Evolutionary conservation across 2,797 vertebrate genomes (phyloP), one percentile per base, ranked within the genome.

Genomic region (Pogoniulus pusillus): DNA sequence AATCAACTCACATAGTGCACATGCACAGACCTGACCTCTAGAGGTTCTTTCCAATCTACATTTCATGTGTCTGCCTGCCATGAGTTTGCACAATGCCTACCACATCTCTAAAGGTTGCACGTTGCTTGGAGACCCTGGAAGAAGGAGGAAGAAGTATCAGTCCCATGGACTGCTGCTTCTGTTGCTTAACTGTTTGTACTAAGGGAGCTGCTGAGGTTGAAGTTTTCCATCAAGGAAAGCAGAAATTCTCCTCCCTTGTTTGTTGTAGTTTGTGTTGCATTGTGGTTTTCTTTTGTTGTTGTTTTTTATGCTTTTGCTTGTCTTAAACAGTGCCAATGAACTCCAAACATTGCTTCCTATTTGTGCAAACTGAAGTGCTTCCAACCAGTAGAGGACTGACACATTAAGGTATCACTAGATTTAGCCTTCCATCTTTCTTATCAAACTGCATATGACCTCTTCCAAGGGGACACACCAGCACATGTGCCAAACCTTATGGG

Each of bases 401-500:
- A 20, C 34, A 35, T 4, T 27, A 71, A 74, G 34, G 18, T 16
- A 14, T 10, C 49, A 34, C 30, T 19, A 58, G 1, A 54, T 92
- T 34, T 49, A 51, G 26, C 35, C 3, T 72, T 58, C 41, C 47
- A 18, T 19, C 27, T 18, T 34, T 68, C 13, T 39, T 59, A 12
- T 10, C 70, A 58, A 78, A 26, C 34, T 13, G 11, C 37, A 23
- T 13, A 8, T 2, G 9, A 13, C 9, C 13, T 63, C 37, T 58
- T 27, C 24, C 8, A 37, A 37, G 59, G 17, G 17, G 20, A 53
- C 20, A 27, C 24, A 27, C 11, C 65, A 85, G 4, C 23, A 34
- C 1, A 1, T 1, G 2, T 2, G 26, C 5, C 35, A 47, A 49
- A 43, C 27, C 57, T 16, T 15, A 9, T 1, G 7, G 45, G 24